phyloP scores from a whole-genome alignment of 2,888 invertebrate species.

The Trichacis sp. region DNA sequence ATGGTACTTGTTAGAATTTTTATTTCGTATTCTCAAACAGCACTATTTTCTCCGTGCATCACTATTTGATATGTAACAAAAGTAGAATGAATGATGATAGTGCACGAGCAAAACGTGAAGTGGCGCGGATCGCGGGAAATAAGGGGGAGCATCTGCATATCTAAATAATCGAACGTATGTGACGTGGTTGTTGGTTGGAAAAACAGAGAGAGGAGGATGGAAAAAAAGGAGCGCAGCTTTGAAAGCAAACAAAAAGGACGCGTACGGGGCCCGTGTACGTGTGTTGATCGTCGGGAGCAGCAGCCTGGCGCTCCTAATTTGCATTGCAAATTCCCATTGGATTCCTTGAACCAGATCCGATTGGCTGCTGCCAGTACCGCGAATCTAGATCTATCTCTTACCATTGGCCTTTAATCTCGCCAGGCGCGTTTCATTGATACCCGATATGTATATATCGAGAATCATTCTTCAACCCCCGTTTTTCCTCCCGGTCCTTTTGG shows the following conservation, averaged over 20 bases:
- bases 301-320: conserved; percentile 58
- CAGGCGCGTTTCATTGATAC: conserved; percentile 60
- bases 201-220: conserved; percentile 46
- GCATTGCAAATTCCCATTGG: conserved; percentile 66
- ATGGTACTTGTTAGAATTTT: too few relatives aligned
- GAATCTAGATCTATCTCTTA: conserved; percentile 67
- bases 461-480: too few relatives aligned
- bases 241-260: conserved; percentile 53
- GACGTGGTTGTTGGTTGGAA: conserved; percentile 51
- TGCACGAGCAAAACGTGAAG: too few relatives aligned
- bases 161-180: conserved; percentile 68
- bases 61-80: too few relatives aligned
- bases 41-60: not conserved
- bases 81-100: too few relatives aligned
- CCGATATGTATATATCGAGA: conserved; percentile 56
- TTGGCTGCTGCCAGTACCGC: conserved; percentile 65
- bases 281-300: conserved; percentile 50
- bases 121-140: too few relatives aligned
- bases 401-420: conserved; percentile 61
- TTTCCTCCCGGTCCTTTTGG: too few relatives aligned
- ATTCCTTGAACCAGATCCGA: conserved; percentile 70
- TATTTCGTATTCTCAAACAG: too few relatives aligned
- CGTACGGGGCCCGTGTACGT: conserved; percentile 59
- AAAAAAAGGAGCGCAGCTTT: conserved; percentile 37
- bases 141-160: conserved; percentile 66